Base-by-base conservation (phyloP, 1,140 invertebrate genomes). In the Pogonus chalceus region DNA sequence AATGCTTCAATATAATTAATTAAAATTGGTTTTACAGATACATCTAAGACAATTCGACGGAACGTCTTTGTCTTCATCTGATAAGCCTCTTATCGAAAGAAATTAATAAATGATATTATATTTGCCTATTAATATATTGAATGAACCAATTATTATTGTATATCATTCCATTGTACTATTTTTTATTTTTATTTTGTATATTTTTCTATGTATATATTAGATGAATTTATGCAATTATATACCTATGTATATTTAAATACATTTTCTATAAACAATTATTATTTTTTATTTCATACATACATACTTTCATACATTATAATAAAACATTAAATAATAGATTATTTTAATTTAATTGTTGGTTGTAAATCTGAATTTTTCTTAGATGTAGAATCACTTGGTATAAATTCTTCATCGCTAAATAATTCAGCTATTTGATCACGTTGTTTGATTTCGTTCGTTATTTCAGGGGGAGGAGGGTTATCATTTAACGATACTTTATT, bases 21-120 rank as follows among this genome's bases (percentile, higher is more conserved):
- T 24, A 35, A 22, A 4, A 54, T 21, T 47, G 23, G 47, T 54
- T 53, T 53, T 43, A 59, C 68, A 79, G 77, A 78, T 80, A 59
- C 78, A 80, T 59, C 64, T 80, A 31, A 66, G 78, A 51, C 74
- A 77, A 58, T 81, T 80, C 61, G 78, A 79, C 56, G 70, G 63
- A n/a, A 76, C 75, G 2, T 68, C 72, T 52, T 68, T 69, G 22
- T 59, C 72, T 18, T 73, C 76, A 23, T 69, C 69, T 0, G 64
- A 67, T 53, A 56, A 52, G 20, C 58, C 58, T 3, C 53, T 66
- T 35, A 56, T 65, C 10, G 26, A 66, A 31, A 66, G 48, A 48
- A 67, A 35, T 51, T 18, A 7, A 3, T 43, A 16, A 43, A 4
- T 43, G n/a, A n/a, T 18, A 24, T 9, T 23, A 14, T 1, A 22